These are phyloP conservation scores for Ptychadena robeensis DNA, from an alignment of 2,797 vertebrate species.

Conservation along the genomic window DNA sequence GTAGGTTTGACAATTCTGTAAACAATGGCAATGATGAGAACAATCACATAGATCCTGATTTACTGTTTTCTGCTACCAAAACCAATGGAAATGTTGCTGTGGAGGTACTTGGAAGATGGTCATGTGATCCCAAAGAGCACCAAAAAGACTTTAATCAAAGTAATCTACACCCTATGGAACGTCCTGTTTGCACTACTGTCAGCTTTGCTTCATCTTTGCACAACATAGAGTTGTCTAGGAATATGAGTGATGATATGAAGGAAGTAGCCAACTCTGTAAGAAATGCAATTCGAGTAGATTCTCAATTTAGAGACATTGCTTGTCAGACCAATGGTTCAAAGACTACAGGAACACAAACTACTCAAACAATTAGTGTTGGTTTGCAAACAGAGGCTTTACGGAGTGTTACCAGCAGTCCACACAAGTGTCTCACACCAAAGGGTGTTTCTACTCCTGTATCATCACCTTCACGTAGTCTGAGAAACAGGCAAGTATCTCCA, in stretches of 20 bases:
- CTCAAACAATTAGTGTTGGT: constrained; percentile 90
- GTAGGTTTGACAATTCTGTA: constrained; percentile 73
- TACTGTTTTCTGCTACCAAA: constrained; percentile 73
- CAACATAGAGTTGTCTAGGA: constrained; percentile 88
- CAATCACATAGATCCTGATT: constrained; percentile 68
- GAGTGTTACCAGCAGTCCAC: constrained; percentile 91
- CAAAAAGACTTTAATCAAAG: constrained; percentile 81
- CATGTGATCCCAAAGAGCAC: constrained; percentile 77
- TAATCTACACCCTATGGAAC: constrained; percentile 79
- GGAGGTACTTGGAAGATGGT: constrained; percentile 86
- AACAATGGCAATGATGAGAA: constrained; percentile 67
- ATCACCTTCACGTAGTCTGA: constrained; percentile 89
- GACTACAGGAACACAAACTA: constrained; percentile 89
- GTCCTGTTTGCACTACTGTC: constrained; percentile 82
- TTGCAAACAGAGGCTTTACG: constrained; percentile 91
- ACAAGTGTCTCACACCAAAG: constrained; percentile 95
- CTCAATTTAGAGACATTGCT: constrained; percentile 83
- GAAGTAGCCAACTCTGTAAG: constrained; percentile 94
- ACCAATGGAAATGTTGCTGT: constrained; percentile 73
- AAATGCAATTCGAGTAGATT: constrained; percentile 80
- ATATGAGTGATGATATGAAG: constrained; percentile 98
- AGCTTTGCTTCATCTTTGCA: constrained; percentile 84
- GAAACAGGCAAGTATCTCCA: constrained; percentile 90
- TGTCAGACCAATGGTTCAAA: constrained; percentile 93
- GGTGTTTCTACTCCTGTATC: constrained; percentile 87